Evolutionary conservation across 2,888 invertebrate genomes (phyloP), one percentile per base, ranked within the genome.

Genomic region (Pristionchus japonicus): DNA sequence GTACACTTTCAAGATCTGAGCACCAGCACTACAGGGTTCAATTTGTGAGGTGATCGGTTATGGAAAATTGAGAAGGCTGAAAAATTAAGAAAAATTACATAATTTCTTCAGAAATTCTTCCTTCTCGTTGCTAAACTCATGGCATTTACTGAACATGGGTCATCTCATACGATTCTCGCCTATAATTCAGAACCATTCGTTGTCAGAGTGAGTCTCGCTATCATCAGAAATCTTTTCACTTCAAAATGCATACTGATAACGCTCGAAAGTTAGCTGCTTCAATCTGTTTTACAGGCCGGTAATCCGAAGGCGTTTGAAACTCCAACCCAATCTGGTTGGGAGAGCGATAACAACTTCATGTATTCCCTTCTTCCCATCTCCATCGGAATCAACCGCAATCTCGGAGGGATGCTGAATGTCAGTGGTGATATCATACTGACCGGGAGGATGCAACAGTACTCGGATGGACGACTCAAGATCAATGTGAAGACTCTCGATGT

Each of bases 221-320:
- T n/a, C n/a, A n/a, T n/a, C n/a, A n/a, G n/a, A n/a, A n/a, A n/a
- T n/a, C n/a, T n/a, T n/a, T n/a, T n/a, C n/a, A n/a, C n/a, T n/a
- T n/a, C n/a, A n/a, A n/a, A n/a, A n/a, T n/a, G n/a, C n/a, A n/a
- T n/a, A n/a, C n/a, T n/a, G n/a, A n/a, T n/a, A n/a, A n/a, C n/a
- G n/a, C n/a, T n/a, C n/a, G n/a, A n/a, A n/a, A n/a, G n/a, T n/a
- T n/a, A n/a, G n/a, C n/a, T n/a, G n/a, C n/a, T n/a, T n/a, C n/a
- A n/a, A n/a, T n/a, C n/a, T n/a, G n/a, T n/a, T n/a, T 70, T 86
- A 23, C 95, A 97, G 97, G 99, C 99, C 86, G 98, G 98, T 27
- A 99, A 99, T 96, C 99, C 99, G 0, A 99, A 99, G 0, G 99
- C 99, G 95, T 99, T 99, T 95, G 99, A 99, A 95, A 98, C 97